phyloP scores from a whole-genome alignment of 2,888 invertebrate genomes.

The Cantharis flavilabris region DNA sequence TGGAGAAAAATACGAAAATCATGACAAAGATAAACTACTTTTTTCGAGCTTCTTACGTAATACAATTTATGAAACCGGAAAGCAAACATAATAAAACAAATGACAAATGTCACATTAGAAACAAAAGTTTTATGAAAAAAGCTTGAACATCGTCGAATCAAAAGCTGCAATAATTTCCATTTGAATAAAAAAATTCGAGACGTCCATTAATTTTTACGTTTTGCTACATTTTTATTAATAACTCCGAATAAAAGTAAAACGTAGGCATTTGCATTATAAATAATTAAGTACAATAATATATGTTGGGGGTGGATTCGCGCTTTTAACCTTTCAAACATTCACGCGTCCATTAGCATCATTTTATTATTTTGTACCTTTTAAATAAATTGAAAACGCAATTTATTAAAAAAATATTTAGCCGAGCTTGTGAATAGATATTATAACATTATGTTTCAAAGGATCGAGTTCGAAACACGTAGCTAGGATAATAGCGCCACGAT shows the following conservation, averaged over 20 bases:
- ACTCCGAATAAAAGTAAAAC: neutral
- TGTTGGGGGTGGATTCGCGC: neutral
- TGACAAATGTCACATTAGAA: neutral
- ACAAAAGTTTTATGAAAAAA: neutral
- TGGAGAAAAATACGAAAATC: neutral
- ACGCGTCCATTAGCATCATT: neutral
- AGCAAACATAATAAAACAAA: neutral
- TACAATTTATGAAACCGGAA: neutral
- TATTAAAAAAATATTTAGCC: neutral
- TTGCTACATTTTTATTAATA: neutral
- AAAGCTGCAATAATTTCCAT: neutral
- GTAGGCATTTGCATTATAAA: neutral
- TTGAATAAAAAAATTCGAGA: neutral
- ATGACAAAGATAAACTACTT: neutral
- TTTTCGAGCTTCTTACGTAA: neutral
- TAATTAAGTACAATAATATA: neutral
- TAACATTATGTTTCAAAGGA: neutral
- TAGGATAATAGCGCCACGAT: no score
- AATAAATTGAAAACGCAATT: neutral
- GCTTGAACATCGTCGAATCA: neutral
- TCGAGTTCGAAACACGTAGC: no score
- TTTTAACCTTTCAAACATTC: neutral
- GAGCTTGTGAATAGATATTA: neutral
- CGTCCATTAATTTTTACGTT: neutral
- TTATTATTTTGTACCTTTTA: neutral